Base-by-base conservation (phyloP, 35 echinoderm and acorn worm species). In the Apostichopus californicus region DNA sequence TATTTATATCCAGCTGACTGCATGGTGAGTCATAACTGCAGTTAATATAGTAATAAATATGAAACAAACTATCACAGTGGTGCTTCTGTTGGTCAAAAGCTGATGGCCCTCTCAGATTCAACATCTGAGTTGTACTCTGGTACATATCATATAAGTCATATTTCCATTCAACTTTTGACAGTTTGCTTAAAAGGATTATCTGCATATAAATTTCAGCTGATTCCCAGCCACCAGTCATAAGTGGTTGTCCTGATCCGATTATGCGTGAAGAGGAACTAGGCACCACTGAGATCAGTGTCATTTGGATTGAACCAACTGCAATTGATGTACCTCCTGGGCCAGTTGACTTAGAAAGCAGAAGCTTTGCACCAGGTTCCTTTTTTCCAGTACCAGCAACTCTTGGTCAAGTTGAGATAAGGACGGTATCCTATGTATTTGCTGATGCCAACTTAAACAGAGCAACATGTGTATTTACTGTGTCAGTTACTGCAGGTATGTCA, bases 381-480 rank as follows among this genome's bases (percentile, higher is more conserved):
- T 94, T 96, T 72, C 54, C 54, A 56, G 81, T 53, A 20, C 81
- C 81, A 57, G n/a, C 6, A n/a, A 84, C 81, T n/a, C 53, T 57
- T 20, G 18, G 17, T 6, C 14, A 70, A 28, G 68, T 84, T 89
- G 77, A 82, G 8, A 26, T 18, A 18, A 93, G 92, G 1, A 28
- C 21, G 18, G 94, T 98, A 5, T 12, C 14, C 13, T 98, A 98
- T 78, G 64, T 60, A 6, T 95, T 95, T 52, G 77, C 12, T 12
- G 96, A 98, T 78, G 77, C 34, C 56, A 65, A 83, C 57, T 87
- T 82, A 60, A 98, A 95, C 65, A 18, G 15, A 14, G 88, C 81
- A 22, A 21, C 54, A 13, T 93, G 94, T 52, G 54, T 25, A 5
- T 93, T 98, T 77, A 95, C 94, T 78, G 83, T 98, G 15, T 92